Percentiles rank a stretch among this genome's conserved stretches.
phyloP scores from a whole-genome alignment of 2,888 invertebrate genomes.

The Acanthoscelides obtectus region DNA sequence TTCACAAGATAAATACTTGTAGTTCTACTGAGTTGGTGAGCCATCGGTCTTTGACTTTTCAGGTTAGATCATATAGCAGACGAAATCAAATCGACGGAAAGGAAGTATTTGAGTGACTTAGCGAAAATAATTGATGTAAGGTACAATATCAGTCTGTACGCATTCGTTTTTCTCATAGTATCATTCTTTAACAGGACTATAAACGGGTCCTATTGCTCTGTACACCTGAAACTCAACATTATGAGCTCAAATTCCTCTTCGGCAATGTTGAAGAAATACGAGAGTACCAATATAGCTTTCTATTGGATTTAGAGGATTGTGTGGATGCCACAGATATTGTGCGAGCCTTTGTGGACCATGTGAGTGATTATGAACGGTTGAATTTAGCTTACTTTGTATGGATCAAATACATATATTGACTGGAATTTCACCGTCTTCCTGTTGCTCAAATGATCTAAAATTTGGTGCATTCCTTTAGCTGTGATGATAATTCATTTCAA shows the following conservation, averaged over 20 bases:
- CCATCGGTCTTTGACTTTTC: constrained; percentile 12
- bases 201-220: not conserved
- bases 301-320: not conserved
- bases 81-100: constrained; percentile 41
- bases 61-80: constrained; percentile 38
- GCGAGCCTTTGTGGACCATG: constrained; percentile 31
- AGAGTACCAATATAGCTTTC: not conserved
- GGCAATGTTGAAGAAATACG: not conserved
- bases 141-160: too few species aligned
- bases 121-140: constrained; percentile 36
- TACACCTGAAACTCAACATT: not conserved
- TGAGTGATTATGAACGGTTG: constrained; percentile 30
- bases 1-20: too few species aligned
- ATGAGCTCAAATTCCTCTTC: not conserved
- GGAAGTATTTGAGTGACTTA: constrained; percentile 37
- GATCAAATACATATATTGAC: too few species aligned
- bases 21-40: too few species aligned
- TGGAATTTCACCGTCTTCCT: too few species aligned
- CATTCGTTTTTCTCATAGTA: too few species aligned
- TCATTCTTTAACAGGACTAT: too few species aligned
- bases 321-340: not conserved
- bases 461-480: too few species aligned
- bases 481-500: too few species aligned
- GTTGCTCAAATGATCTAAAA: too few species aligned
- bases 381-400: too few species aligned